Conservation (phyloP, 2,113 vertebrate genomes). For the Zosterops japonicus region DNA sequence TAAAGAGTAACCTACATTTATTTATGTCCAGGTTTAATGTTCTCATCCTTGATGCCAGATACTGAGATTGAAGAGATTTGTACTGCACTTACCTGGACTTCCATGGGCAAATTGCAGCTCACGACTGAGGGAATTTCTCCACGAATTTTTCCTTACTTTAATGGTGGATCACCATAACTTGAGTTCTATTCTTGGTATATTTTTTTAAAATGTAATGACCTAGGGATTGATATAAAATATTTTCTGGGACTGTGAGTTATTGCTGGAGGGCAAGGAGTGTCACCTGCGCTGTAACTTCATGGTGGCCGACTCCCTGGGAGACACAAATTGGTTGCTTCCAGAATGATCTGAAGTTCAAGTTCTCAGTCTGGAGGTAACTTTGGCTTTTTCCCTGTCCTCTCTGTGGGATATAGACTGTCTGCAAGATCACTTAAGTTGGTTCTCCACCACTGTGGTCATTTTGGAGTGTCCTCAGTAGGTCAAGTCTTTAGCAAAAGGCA, state of each 20-base stretch:
- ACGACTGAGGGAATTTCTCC: background rate
- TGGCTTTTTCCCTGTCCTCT: fast-evolving
- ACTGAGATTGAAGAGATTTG: background rate
- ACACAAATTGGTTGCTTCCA: background rate
- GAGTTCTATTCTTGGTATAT: background rate
- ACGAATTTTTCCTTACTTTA: background rate
- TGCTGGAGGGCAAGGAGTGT: background rate
- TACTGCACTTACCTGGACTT: background rate
- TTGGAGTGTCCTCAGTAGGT: background rate
- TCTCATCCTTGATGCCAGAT: background rate
- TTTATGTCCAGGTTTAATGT: background rate
- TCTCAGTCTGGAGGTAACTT: background rate
- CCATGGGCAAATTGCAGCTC: background rate
- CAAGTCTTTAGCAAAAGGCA: background rate
- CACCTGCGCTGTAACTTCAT: background rate
- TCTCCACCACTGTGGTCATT: background rate
- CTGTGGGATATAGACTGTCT: background rate
- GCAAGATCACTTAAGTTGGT: background rate
- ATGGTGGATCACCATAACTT: background rate
- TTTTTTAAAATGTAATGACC: background rate
- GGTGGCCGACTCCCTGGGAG: background rate
- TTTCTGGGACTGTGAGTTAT: background rate
- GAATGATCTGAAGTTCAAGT: background rate
- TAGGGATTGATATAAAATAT: background rate
- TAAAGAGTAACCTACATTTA: background rate